Conservation (phyloP, 2,888 invertebrate genomes). For the Agrilus cyanescens region DNA sequence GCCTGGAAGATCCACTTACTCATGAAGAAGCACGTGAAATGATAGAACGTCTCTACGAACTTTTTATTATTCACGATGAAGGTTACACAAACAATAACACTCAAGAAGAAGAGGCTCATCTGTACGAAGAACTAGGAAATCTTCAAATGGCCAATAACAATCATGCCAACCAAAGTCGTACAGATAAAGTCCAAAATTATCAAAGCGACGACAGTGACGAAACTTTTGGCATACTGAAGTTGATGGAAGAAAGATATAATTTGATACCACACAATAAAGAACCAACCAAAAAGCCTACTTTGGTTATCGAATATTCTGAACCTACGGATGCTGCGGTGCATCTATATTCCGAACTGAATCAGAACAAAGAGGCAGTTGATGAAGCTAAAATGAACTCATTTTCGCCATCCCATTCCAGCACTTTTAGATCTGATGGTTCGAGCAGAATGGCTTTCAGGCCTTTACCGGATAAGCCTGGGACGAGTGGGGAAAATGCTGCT, state of each 20-base stretch:
- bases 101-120: conserved; percentile 33
- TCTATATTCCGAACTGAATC: conserved; percentile 43
- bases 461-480: conserved; percentile 51
- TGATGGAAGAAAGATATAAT: conserved; percentile 46
- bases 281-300: conserved; percentile 22
- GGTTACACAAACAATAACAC: conserved; percentile 46
- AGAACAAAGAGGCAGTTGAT: conserved; percentile 26
- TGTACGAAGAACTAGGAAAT: conserved; percentile 44
- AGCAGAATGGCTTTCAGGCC: conserved; percentile 55
- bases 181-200: conserved; percentile 16
- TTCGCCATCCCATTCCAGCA: conserved; percentile 10
- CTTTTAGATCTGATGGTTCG: conserved; percentile 25
- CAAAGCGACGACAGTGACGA: conserved; percentile 20
- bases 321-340: conserved; percentile 43
- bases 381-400: conserved; percentile 18
- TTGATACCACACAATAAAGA: conserved; percentile 19
- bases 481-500: conserved; percentile 14
- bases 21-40: conserved; percentile 64
- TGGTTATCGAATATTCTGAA: conserved; percentile 44
- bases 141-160: conserved; percentile 26
- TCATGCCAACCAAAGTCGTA: conserved; percentile 6
- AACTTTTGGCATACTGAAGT: conserved; percentile 47
- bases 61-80: conserved; percentile 59
- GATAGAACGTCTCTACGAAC: conserved; percentile 64
- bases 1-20: conserved; percentile 58